Percentiles rank a stretch among this genome's conserved stretches.
Conservation (phyloP, 2,113 vertebrate genomes). For the Festucalex cinctus region DNA sequence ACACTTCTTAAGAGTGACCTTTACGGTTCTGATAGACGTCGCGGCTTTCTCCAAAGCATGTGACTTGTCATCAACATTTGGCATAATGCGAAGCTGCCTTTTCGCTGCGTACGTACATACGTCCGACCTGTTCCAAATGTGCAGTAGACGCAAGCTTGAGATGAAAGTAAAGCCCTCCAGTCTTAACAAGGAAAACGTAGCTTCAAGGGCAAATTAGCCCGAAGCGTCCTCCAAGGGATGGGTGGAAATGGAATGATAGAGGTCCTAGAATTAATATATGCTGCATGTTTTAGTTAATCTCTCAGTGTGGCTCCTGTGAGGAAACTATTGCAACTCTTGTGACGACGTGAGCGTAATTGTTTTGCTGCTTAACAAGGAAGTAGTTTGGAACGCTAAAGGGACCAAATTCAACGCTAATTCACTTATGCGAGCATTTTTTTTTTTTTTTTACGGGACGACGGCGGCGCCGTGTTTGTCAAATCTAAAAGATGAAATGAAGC, state of each 20-base stretch:
- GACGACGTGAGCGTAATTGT: constrained; percentile 38
- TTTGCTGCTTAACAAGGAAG: constrained; percentile 33
- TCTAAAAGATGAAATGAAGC: constrained; percentile 59
- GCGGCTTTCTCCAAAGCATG: constrained; percentile 14
- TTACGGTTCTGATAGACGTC: not conserved
- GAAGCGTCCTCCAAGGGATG: constrained; percentile 59
- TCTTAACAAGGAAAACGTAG: constrained; percentile 61
- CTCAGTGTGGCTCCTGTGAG: constrained; percentile 33
- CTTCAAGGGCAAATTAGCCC: constrained; percentile 67
- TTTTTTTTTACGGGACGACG: too few species aligned
- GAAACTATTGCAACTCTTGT: constrained; percentile 30
- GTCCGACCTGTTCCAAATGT: constrained; percentile 46
- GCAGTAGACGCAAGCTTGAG: constrained; percentile 40
- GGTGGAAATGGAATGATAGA: constrained; percentile 52
- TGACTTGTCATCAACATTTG: constrained; percentile 27
- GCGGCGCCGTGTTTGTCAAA: constrained; percentile 38
- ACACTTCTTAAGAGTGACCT: not conserved
- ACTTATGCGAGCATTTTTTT: constrained; percentile 38
- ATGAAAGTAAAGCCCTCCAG: constrained; percentile 68
- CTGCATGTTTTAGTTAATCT: constrained; percentile 58
- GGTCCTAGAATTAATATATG: constrained; percentile 49
- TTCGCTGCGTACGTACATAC: constrained; percentile 44
- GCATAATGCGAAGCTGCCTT: constrained; percentile 39
- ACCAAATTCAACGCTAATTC: constrained; percentile 24
- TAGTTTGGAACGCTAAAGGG: constrained; percentile 26